Conservation (phyloP, 2,888 invertebrate genomes). For the Archips xylosteana region DNA sequence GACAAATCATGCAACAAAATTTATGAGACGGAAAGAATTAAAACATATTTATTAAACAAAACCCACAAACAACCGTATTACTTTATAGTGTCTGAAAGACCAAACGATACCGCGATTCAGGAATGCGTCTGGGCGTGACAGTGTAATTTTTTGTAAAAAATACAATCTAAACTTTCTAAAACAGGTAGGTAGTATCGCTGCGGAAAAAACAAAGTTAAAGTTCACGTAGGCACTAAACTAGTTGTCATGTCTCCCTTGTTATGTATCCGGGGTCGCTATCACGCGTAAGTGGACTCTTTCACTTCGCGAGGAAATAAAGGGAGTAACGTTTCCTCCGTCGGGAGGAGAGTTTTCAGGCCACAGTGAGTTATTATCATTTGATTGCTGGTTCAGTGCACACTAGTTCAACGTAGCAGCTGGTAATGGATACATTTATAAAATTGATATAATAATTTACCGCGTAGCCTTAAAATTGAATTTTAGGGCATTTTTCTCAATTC, state of each 20-base stretch:
- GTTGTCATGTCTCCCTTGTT: conserved; percentile 26
- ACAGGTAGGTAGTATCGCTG: background rate
- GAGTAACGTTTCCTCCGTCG: conserved; percentile 4
- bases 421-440: background rate
- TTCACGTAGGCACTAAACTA: conserved; percentile 13
- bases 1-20: background rate
- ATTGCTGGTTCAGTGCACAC: background rate
- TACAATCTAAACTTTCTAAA: too few species aligned
- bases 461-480: too few species aligned
- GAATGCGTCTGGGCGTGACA: too few species aligned
- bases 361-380: conserved; percentile 9
- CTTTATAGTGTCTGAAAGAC: too few species aligned
- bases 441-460: background rate
- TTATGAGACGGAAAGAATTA: background rate
- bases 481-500: too few species aligned
- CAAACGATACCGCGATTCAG: too few species aligned
- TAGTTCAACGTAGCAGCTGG: background rate
- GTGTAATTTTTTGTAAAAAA: too few species aligned
- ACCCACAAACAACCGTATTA: too few species aligned
- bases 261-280: conserved; percentile 12
- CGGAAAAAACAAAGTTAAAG: background rate
- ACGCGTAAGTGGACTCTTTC: conserved; percentile 26
- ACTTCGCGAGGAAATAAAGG: conserved; percentile 22
- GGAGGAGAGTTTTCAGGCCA: conserved; percentile 2
- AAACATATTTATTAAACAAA: too few species aligned